phyloP scores from a whole-genome alignment of 1,140 invertebrate species.

The Cotesia vestalis region DNA sequence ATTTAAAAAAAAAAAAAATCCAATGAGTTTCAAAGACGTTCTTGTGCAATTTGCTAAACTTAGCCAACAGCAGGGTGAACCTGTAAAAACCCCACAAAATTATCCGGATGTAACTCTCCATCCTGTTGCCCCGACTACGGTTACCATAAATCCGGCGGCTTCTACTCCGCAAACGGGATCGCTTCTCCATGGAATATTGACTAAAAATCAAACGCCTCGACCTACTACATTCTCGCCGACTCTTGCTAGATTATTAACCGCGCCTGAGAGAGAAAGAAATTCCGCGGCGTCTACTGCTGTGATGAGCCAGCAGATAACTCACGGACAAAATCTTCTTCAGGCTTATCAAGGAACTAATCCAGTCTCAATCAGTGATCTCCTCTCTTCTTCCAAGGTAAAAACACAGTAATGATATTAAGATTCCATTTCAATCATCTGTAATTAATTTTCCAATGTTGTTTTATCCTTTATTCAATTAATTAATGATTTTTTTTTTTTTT shows the following conservation, averaged over 20 bases:
- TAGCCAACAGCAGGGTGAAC: slow-evolving; percentile 66
- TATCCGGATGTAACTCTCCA: slow-evolving; percentile 82
- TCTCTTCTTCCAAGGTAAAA: slow-evolving; percentile 72
- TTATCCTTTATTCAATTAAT: slow-evolving; percentile 15
- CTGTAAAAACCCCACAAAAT: slow-evolving; percentile 70
- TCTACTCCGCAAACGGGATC: slow-evolving; percentile 69
- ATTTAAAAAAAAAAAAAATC: slow-evolving; percentile 38
- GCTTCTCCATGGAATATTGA: slow-evolving; percentile 78
- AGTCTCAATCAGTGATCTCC: slow-evolving; percentile 70
- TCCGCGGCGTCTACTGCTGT: slow-evolving; percentile 36
- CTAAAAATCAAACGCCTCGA: slow-evolving; percentile 67
- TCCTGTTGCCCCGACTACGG: slow-evolving; percentile 69
- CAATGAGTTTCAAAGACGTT: slow-evolving; percentile 77
- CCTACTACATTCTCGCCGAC: slow-evolving; percentile 78
- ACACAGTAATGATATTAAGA: not conserved
- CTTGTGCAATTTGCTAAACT: slow-evolving; percentile 79
- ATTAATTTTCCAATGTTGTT: slow-evolving; percentile 10
- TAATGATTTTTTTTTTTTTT: slow-evolving; percentile 24
- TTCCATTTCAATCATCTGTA: too few relatives aligned
- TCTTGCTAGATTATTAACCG: slow-evolving; percentile 79
- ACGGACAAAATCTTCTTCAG: slow-evolving; percentile 57
- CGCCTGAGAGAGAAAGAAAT: slow-evolving; percentile 68
- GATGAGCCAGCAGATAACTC: slow-evolving; percentile 51
- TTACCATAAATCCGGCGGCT: slow-evolving; percentile 56
- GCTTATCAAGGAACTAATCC: slow-evolving; percentile 58